phyloP scores from a whole-genome alignment of 2,888 invertebrate genomes.

The Diarsia rubi region DNA sequence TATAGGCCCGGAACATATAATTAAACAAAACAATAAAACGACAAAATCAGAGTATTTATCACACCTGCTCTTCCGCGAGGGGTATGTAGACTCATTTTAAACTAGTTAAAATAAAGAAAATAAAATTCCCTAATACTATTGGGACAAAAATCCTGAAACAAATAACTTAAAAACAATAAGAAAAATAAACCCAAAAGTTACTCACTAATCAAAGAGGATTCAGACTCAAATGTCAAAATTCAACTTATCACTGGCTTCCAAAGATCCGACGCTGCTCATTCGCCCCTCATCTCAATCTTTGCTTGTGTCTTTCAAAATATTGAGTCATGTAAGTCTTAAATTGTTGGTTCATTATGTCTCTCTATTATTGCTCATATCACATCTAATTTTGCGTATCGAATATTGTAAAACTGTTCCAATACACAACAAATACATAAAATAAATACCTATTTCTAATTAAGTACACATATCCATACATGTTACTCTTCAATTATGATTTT shows the following conservation, averaged over 20 bases:
- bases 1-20: conserved; percentile 89
- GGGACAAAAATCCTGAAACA: conserved; percentile 91
- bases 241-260: conserved; percentile 81
- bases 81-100: conserved; percentile 86
- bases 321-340: conserved; percentile 80
- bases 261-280: conserved; percentile 65
- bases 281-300: conserved; percentile 67
- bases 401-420: conserved; percentile 85
- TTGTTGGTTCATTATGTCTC: conserved; percentile 83
- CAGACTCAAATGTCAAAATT: conserved; percentile 87
- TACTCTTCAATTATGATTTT: conserved; percentile 72
- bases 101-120: conserved; percentile 89
- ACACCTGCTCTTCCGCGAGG: conserved; percentile 86
- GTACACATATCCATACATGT: conserved; percentile 81
- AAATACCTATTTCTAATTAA: conserved; percentile 89
- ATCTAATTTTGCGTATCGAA: conserved; percentile 84
- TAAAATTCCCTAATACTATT: conserved; percentile 91
- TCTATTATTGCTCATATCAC: conserved; percentile 90
- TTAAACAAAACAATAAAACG: conserved; percentile 89
- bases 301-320: conserved; percentile 78
- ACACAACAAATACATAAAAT: conserved; percentile 85
- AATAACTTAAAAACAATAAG: conserved; percentile 91
- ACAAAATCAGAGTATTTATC: conserved; percentile 90
- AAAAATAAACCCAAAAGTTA: conserved; percentile 90
- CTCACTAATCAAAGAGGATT: conserved; percentile 90